Conservation (phyloP, 2,797 vertebrate species). For the Carapus acus region DNA sequence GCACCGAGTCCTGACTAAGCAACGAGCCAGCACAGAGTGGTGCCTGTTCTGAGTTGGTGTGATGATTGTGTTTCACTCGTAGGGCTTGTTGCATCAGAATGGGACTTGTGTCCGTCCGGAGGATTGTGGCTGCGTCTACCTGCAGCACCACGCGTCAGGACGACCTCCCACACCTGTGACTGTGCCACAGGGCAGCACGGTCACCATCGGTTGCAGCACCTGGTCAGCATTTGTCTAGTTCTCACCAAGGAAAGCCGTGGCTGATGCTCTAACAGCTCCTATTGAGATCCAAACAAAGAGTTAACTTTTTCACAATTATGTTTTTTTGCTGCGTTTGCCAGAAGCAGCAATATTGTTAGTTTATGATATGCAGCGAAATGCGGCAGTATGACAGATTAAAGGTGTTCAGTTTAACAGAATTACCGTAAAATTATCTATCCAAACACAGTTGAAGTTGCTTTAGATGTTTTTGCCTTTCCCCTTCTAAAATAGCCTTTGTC, state of each 20-base stretch:
- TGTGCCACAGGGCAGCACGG: constrained; percentile 64
- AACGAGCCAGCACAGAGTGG: not conserved
- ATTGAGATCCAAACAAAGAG: too few species aligned
- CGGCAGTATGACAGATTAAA: too few species aligned
- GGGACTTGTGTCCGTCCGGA: constrained; percentile 70
- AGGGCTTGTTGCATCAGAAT: constrained; percentile 79
- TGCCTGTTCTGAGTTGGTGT: not conserved
- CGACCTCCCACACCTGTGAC: constrained; percentile 43
- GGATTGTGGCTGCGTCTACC: constrained; percentile 76
- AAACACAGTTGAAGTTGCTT: too few species aligned
- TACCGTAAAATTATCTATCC: too few species aligned
- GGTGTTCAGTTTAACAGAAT: too few species aligned
- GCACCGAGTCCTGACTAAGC: not conserved
- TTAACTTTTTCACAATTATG: too few species aligned
- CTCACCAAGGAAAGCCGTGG: not conserved
- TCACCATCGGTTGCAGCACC: constrained; percentile 78
- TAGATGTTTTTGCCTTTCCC: too few species aligned
- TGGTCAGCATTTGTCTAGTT: constrained; percentile 71
- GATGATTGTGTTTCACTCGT: not conserved
- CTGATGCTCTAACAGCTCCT: not conserved
- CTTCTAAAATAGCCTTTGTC: constrained; percentile 70
- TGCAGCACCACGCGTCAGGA: constrained; percentile 48
- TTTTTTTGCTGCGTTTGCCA: too few species aligned
- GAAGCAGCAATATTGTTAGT: too few species aligned
- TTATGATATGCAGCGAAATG: too few species aligned